A percentile compares a stretch with the other conserved stretches of the same genome.
phyloP scores from a whole-genome alignment of 2,888 invertebrate genomes.

The Aspidiotus rigidus region DNA sequence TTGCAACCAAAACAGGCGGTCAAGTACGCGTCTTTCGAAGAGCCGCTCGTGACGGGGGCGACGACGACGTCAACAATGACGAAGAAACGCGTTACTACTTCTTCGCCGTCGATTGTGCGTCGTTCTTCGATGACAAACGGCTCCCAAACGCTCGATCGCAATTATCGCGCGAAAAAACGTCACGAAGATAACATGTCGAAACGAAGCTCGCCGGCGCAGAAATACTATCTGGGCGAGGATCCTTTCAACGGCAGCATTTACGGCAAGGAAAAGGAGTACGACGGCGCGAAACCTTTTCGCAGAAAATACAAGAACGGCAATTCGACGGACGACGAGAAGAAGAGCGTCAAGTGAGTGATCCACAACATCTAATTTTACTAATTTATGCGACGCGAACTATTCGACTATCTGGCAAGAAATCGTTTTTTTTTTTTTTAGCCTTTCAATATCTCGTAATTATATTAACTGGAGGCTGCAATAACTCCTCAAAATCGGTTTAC shows the following conservation, averaged over 20 bases:
- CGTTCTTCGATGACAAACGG: slow-evolving; percentile 32
- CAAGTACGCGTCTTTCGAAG: slow-evolving; percentile 14
- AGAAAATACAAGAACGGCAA: slow-evolving; percentile 33
- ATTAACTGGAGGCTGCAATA: no score
- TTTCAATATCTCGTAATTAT: no score
- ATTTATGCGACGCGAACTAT: no score
- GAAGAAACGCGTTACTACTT: slow-evolving; percentile 52
- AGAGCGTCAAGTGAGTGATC: slow-evolving; percentile 27
- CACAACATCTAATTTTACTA: not conserved
- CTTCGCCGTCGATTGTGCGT: slow-evolving; percentile 43
- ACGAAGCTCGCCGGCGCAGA: slow-evolving; percentile 47
- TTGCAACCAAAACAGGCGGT: slow-evolving; percentile 45
- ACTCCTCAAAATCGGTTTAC: no score
- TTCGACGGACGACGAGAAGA: slow-evolving; percentile 14
- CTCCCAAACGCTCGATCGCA: slow-evolving; percentile 35
- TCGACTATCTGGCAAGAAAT: no score
- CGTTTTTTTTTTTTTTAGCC: no score
- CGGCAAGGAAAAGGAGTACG: slow-evolving; percentile 75
- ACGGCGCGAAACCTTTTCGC: slow-evolving; percentile 48
- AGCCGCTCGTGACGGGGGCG: slow-evolving; percentile 45
- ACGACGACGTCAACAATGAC: slow-evolving; percentile 38
- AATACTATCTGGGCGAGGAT: slow-evolving; percentile 78
- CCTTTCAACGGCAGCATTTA: slow-evolving; percentile 74
- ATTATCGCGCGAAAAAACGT: slow-evolving; percentile 30
- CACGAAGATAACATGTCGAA: slow-evolving; percentile 9